phyloP scores from a whole-genome alignment of 2,797 vertebrate species.

The Aeoliscus strigatus region DNA sequence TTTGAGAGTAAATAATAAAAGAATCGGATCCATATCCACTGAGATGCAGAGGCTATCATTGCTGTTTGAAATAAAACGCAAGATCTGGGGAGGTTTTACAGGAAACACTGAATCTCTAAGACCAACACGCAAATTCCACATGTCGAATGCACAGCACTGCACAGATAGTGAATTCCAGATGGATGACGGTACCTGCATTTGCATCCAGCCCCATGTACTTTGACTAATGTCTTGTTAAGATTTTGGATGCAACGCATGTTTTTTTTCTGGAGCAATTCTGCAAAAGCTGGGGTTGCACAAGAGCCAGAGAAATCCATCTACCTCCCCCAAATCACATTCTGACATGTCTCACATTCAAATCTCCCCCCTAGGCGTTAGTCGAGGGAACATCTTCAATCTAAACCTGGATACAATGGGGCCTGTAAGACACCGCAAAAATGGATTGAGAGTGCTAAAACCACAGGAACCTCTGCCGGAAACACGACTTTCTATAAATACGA shows the following conservation, averaged over 20 bases:
- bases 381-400: constrained; percentile 76
- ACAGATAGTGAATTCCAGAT: constrained; percentile 32
- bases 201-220: constrained; percentile 54
- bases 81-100: too few relatives aligned
- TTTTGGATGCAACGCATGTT: constrained; percentile 47
- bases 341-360: constrained; percentile 76
- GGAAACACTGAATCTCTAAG: constrained; percentile 22
- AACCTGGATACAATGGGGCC: constrained; percentile 73
- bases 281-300: constrained; percentile 59
- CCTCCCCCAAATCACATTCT: constrained; percentile 74
- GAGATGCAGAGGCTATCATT: constrained; percentile 63
- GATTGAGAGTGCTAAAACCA: constrained; percentile 75
- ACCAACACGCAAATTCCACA: too few relatives aligned
- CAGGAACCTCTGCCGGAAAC: constrained; percentile 82
- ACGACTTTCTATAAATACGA: constrained; percentile 82
- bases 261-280: constrained; percentile 51
- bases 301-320: constrained; percentile 63
- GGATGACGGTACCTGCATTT: constrained; percentile 27
- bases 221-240: constrained; percentile 43
- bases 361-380: constrained; percentile 70
- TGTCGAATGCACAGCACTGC: constrained; percentile 19
- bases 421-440: constrained; percentile 75
- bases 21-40: constrained; percentile 55
- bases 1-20: constrained; percentile 65
- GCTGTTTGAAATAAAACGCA: constrained; percentile 42